Evolutionary conservation across 2,113 vertebrate genomes (phyloP).

Genomic region (Megalops atlanticus): DNA sequence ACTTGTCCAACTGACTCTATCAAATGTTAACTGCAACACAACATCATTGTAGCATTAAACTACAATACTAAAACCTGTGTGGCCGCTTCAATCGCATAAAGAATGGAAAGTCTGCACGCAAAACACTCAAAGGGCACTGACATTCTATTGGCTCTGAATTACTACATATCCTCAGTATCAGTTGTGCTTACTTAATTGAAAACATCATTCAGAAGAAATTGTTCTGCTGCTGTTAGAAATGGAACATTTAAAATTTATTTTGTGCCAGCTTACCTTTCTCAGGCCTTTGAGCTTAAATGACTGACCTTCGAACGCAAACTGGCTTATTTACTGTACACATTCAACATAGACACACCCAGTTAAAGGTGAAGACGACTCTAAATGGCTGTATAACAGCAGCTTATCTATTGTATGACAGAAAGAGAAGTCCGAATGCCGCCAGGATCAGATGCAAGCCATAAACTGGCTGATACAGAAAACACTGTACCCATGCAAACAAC

Average conservation of each 20-base stretch:
- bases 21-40: neutral
- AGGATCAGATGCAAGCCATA: neutral
- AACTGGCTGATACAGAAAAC: neutral
- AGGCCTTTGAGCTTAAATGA: neutral
- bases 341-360: conserved; percentile 17
- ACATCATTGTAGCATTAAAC: neutral
- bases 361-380: conserved; percentile 8
- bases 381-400: neutral
- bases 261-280: conserved; percentile 4
- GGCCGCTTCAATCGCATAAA: neutral
- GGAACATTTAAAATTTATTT: neutral
- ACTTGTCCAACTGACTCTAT: neutral
- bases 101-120: neutral
- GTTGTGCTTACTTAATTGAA: neutral
- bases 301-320: conserved; percentile 8
- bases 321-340: conserved; percentile 12
- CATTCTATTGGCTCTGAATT: neutral
- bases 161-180: neutral
- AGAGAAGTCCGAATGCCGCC: neutral
- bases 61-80: neutral
- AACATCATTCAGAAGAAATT: neutral
- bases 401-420: neutral
- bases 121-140: neutral
- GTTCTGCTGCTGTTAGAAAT: neutral
- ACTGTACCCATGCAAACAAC: neutral